Evolutionary conservation across 2,797 vertebrate species (phyloP).

Genomic region (Benthosema pterotum): DNA sequence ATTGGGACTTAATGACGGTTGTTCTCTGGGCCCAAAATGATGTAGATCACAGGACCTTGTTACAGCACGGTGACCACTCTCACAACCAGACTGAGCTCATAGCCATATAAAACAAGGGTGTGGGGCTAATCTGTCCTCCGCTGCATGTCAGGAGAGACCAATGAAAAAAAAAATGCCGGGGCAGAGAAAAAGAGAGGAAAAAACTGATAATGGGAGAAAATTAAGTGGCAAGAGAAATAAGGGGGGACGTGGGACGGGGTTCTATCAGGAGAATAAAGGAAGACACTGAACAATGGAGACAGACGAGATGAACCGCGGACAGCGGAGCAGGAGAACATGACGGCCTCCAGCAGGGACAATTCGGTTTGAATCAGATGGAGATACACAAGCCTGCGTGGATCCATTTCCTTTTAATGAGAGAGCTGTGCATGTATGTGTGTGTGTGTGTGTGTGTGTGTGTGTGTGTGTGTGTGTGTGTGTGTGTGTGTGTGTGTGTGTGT

Average conservation of each 20-base stretch:
- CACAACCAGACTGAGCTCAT: constrained; percentile 64
- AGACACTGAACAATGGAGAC: constrained; percentile 26
- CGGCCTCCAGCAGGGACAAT: too few relatives aligned
- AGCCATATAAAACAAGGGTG: constrained; percentile 64
- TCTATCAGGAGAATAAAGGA: not conserved
- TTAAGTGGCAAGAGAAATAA: constrained; percentile 14
- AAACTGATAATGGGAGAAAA: constrained; percentile 23
- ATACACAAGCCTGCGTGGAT: constrained; percentile 52
- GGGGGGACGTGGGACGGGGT: constrained; percentile 5
- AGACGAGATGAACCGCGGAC: constrained; percentile 1
- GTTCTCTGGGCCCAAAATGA: constrained; percentile 34
- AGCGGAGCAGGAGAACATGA: too few relatives aligned
- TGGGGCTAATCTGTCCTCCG: constrained; percentile 55
- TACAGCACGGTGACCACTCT: constrained; percentile 51
- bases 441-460: not conserved
- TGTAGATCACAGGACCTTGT: constrained; percentile 49
- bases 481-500: too few relatives aligned
- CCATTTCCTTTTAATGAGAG: constrained; percentile 65
- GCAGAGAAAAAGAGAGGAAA: not conserved
- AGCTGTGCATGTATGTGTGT: constrained; percentile 28
- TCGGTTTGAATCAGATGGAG: constrained; percentile 38
- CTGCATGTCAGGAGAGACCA: constrained; percentile 30
- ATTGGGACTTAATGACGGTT: constrained; percentile 31
- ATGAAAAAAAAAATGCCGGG: constrained; percentile 41
- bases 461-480: too few relatives aligned